Evolutionary conservation across 1,140 invertebrate genomes (phyloP), one percentile per base, ranked within the genome.

Genomic region (Leptonema lineaticorne): DNA sequence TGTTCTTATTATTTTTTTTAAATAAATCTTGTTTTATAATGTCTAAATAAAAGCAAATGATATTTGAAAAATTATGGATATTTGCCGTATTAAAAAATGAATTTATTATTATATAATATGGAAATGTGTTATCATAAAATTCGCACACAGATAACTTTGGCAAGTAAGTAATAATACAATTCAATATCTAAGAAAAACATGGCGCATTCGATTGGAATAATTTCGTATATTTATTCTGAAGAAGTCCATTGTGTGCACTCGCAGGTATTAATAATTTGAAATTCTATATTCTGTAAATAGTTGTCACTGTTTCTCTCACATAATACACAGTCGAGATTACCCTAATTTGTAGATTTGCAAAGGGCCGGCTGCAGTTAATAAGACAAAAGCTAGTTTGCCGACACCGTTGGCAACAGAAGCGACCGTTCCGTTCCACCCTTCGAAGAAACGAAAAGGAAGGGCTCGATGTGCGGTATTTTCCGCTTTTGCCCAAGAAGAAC

Each of bases 261-360:
- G 67, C 50, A 28, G 50, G 46, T 50, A 57, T 53, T 68, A 68
- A 68, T 68, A 20, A 28, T 14, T 33, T 26, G 45, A 11, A 62
- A 68, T 62, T 30, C 45, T 24, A 28, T 58, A 68, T 53, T 33
- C 24, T 33, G 57, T 30, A 62, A 27, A 33, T 22, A 45, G 50
- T 24, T 60, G 11, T 33, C 29, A 18, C 29, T 18, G 45, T n/a
- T 28, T 11, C 28, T n/a, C 56, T 57, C 22, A 24, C 63, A 66
- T 45, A 66, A 53, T 63, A 60, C 46, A 63, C 22, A 24, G 63
- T 22, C 63, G 58, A 66, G 64, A 70, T 70, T 70, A 65, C 63
- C 69, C 67, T 70, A 66, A 70, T 70, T 69, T 70, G 64, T 59
- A 67, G 69, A 70, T 53, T 66, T 66, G 45, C 63, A 28, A 45